Base-by-base conservation (phyloP, 2,113 vertebrate genomes). In the Elaphurus davidianus region DNA sequence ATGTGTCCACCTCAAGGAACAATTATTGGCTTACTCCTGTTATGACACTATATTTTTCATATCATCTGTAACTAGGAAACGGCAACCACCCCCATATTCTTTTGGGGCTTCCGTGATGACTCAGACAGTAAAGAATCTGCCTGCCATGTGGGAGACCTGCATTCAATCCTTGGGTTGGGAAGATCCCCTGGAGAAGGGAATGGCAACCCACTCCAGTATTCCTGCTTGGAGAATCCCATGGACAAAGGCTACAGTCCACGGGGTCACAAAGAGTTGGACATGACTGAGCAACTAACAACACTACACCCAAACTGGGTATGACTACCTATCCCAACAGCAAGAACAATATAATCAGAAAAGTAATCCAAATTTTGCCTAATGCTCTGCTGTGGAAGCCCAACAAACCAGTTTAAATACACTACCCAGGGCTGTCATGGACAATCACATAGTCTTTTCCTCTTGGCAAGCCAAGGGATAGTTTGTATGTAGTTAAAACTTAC, bases 301-400 rank as follows among this genome's bases (percentile, higher is more conserved):
- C 52, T 89, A 62, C 78, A 91, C 14, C 50, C 30, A 86, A 43
- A 78, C 9, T 52, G 50, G 47, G 30, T 45, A 91, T 78, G 89
- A 93, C 45, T 64, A 50, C 33, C 33, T 91, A 91, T 12, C n/a
- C 7, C 50, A 94, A 67, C 13, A 64, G 21, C 23, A 90, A 89
- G 13, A 93, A 87, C 30, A 92, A 36, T 54, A 91, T 50, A 82
- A 25, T 23, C 21, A 96, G 62, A 94, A 95, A 91, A 95, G 67
- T 64, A 15, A 12, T 64, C 40, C 59, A 91, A 85, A 82, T 81
- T 85, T 50, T 91, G 71, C 64, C 47, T 57, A 30, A 36, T 30
- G 43, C 43, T 47, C 54, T 89, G 33, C 17, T 94, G 28, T 82
- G 43, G 13, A 92, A 94, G 47, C 12, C 47, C 84, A 94, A 74